Evolutionary conservation across 2,888 invertebrate species (phyloP).

Genomic region (Elysia crispata): DNA sequence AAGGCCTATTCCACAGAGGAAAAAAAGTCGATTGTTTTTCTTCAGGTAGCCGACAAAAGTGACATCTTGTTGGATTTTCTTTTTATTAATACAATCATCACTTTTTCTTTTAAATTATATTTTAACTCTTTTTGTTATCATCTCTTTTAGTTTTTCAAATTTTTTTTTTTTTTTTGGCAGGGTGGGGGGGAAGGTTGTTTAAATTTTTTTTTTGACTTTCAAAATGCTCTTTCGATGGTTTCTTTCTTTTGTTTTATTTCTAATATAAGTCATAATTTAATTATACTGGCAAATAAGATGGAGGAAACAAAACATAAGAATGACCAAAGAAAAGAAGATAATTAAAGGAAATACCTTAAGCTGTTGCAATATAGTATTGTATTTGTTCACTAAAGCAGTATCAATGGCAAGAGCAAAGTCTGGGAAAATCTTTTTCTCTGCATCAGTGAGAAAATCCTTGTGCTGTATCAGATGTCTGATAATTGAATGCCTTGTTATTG

Average conservation of each 20-base stretch:
- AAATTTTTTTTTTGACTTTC: too few relatives aligned
- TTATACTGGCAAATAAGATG: not conserved
- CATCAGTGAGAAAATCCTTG: constrained; percentile 65
- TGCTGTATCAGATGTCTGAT: constrained; percentile 71
- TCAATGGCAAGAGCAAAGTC: constrained; percentile 73
- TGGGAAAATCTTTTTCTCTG: constrained; percentile 71
- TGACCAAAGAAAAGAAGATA: not conserved
- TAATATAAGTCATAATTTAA: not conserved
- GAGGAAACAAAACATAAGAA: not conserved
- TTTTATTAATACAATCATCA: too few relatives aligned
- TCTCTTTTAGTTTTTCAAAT: too few relatives aligned
- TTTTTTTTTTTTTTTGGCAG: too few relatives aligned
- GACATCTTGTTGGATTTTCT: too few relatives aligned
- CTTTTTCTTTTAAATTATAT: too few relatives aligned
- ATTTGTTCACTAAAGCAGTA: constrained; percentile 72
- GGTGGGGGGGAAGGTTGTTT: too few relatives aligned
- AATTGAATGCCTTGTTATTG: constrained; percentile 71
- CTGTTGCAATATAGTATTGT: constrained; percentile 73
- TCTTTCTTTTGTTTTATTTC: too few relatives aligned
- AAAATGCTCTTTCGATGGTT: too few relatives aligned
- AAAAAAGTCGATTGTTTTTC: not conserved
- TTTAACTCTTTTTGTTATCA: too few relatives aligned
- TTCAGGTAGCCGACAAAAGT: not conserved
- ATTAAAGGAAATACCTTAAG: constrained; percentile 68
- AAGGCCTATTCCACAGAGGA: constrained; percentile 58